A percentile compares a stretch with the other conserved stretches of the same genome.
These are phyloP conservation scores for Crypturellus undulatus DNA, from an alignment of 2,113 vertebrate genomes.

Conservation along the genomic window DNA sequence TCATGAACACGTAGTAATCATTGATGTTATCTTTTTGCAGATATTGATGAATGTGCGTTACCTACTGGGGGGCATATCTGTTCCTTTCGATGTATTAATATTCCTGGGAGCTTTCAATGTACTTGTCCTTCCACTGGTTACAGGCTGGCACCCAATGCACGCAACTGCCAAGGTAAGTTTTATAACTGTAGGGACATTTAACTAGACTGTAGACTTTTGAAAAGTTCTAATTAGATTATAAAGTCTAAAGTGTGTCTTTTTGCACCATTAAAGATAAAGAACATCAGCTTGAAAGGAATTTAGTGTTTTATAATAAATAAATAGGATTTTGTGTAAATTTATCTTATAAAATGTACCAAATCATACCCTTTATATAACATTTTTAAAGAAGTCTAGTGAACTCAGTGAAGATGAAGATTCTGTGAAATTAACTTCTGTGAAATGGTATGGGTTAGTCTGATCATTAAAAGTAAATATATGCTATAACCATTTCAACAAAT, in stretches of 20 bases:
- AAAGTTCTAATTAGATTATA: neutral
- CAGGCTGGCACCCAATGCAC: constrained; percentile 89
- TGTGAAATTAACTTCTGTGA: neutral
- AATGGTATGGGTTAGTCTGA: neutral
- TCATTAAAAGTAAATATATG: neutral
- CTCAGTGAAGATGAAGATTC: neutral
- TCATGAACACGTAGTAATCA: neutral
- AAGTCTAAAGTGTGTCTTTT: neutral
- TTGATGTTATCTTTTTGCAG: constrained; percentile 68
- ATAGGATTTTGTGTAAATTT: neutral
- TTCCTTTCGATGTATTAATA: constrained; percentile 89
- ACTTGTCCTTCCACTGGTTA: constrained; percentile 89
- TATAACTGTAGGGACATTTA: neutral
- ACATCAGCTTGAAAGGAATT: neutral
- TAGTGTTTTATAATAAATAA: neutral
- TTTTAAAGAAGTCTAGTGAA: neutral
- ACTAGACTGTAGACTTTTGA: neutral
- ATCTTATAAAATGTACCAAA: neutral
- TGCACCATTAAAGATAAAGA: neutral
- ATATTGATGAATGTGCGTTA: constrained; percentile 96
- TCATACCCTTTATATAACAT: neutral
- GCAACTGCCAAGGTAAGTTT: constrained; percentile 92
- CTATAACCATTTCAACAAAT: neutral
- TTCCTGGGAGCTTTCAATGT: constrained; percentile 94
- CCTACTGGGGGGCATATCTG: constrained; percentile 97